phyloP scores from a whole-genome alignment of 2,797 vertebrate genomes.

The Aulostomus chinensis region DNA sequence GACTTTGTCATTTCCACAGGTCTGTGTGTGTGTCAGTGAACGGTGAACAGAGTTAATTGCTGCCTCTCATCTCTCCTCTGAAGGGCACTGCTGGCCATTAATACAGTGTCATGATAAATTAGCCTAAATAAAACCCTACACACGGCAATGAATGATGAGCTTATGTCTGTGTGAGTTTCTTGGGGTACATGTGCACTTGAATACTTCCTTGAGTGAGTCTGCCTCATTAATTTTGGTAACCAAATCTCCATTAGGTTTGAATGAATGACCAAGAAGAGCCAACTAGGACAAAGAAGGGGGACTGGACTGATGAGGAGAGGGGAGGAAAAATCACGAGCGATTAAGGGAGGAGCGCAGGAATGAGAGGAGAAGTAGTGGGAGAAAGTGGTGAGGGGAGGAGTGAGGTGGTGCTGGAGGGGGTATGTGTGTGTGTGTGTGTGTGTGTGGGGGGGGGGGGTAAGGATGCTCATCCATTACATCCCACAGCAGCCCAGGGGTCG shows the following conservation, averaged over 20 bases:
- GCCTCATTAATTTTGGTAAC: slow-evolving; percentile 56
- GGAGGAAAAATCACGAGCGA: slow-evolving; percentile 20
- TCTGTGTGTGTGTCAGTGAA: slow-evolving; percentile 88
- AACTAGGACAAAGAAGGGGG: slow-evolving; percentile 21
- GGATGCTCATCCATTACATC: slow-evolving; percentile 74
- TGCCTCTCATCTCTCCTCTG: slow-evolving; percentile 91
- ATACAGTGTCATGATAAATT: slow-evolving; percentile 96
- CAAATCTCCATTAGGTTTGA: slow-evolving; percentile 52
- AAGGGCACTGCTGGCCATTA: slow-evolving; percentile 93
- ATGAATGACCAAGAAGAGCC: slow-evolving; percentile 42
- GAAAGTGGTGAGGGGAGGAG: slow-evolving; percentile 6
- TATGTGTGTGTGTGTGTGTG: not conserved
- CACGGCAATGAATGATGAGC: slow-evolving; percentile 93
- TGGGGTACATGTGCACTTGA: slow-evolving; percentile 24
- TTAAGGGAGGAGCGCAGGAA: slow-evolving; percentile 19
- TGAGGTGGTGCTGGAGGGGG: slow-evolving; percentile 5
- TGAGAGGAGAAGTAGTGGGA: slow-evolving; percentile 22
- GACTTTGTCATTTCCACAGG: slow-evolving; percentile 94
- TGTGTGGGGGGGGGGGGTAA: slow-evolving; percentile 24
- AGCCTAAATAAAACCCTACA: slow-evolving; percentile 93
- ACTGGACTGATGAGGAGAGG: slow-evolving; percentile 30
- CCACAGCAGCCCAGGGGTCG: slow-evolving; percentile 69
- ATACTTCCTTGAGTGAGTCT: slow-evolving; percentile 38
- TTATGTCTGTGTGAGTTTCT: slow-evolving; percentile 61
- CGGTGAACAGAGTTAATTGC: slow-evolving; percentile 92